Base-by-base conservation (phyloP, 2,113 vertebrate genomes). In the Tautogolabrus adspersus region DNA sequence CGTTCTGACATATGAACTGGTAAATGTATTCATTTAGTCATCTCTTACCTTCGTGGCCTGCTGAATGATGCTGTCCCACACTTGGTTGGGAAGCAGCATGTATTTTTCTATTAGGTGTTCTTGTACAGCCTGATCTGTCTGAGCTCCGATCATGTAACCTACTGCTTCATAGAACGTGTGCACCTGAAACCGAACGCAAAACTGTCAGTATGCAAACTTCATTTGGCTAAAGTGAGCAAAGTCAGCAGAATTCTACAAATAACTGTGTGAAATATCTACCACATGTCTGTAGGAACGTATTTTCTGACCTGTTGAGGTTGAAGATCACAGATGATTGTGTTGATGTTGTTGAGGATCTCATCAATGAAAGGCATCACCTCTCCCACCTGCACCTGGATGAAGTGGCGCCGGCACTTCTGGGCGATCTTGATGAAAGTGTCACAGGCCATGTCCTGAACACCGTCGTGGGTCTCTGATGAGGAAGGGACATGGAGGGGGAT, bases 361-460 rank as follows among this genome's bases (percentile, higher is more conserved):
- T 99, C 98, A 55, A 99, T 99, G 83, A 99, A 99, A 5, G 98
- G 98, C 98, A 99, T 99, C 77, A 99, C 98, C 88, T 99, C 98
- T 80, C 98, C 98, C 89, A 99, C 98, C 75, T 99, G 98, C 79
- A 99, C 98, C 89, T 99, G 98, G 89, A 99, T 98, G 21, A 99
- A 99, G 83, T 99, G 98, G n/a, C 98, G 95, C 66, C 98, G 94
- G 92, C 98, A 99, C 92, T 99, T 99, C 9, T 99, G 98, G 23
- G 98, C 97, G 70, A 99, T 99, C 94, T 99, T 99, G 73, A 99
- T 99, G 89, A 99, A 99, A 4, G 98, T 99, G 92, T 99, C 98
- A 81, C 98, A 99, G 26, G 98, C 98, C 98, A 99, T 99, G 81
- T 99, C 98, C 92, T 99, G 98, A 51, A 99, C 98, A 1, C 98